Base-by-base conservation (phyloP, 37 sponge, comb jelly and placozoan species). In the Beroe forskalii region DNA sequence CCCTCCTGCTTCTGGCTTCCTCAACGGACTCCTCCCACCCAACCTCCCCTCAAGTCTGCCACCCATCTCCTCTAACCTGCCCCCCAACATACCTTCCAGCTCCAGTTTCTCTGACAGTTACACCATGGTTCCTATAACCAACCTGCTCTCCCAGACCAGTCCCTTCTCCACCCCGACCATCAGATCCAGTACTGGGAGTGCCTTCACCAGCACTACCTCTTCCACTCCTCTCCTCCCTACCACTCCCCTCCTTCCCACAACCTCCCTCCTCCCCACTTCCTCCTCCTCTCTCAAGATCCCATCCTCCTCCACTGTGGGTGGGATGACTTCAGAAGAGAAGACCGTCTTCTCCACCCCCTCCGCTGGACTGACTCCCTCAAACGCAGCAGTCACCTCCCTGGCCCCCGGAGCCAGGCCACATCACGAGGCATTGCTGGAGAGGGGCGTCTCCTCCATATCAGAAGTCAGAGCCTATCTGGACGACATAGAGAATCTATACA, bases 401-500 rank as follows among this genome's bases (percentile, higher is more conserved):
- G 32, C 38, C 19, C 4, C 1, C 1, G 32, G 20, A 8, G 6
- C 38, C 19, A 14, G 27, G 38, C 72, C 72, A 20, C 32, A 27
- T 35, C 72, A 80, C 31, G 55, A 44, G 28, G 31, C 55, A 0
- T 24, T 80, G n/a, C 86, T 80, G 12, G 40, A 80, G 55, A 80
- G 20, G 86, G 86, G 86, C 20, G 86, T 80, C 48, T 80, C 86
- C 43, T 80, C 86, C 24, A 80, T 80, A 43, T 35, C 55, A 9
- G 86, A 41, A n/a, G 35, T 80, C 19, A 41, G 86, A n/a, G 39
- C 86, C n/a, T 44, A 80, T 80, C 55, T 80, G 28, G 86, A 80
- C 55, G 86, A 80, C 28, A 37, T 80, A 6, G 86, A 80, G 30
- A 32, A 44, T 38, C 86, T 80, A 12, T 80, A 80, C 42, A 43